Evolutionary conservation across 2,113 vertebrate species (phyloP), one percentile per base, ranked within the genome.

Genomic region (Sphaerodactylus townsendi): DNA sequence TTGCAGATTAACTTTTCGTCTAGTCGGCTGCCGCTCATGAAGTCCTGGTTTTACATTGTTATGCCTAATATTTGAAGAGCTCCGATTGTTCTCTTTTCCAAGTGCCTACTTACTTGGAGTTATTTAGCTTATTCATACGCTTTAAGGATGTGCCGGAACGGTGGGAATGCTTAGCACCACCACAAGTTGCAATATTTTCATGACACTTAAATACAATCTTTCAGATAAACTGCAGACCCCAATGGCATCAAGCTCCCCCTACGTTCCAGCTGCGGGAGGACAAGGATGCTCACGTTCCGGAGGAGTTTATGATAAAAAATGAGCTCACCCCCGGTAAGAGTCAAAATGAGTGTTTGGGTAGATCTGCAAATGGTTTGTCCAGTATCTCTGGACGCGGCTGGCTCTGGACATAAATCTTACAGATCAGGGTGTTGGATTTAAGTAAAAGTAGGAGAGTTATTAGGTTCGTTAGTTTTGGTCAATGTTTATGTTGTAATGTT

Each of bases 241-340:
- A 89, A 25, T 97, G 96, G 96, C 95, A 95, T 85, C 93, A 95
- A 66, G 84, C 88, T 2, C 71, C 89, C 10, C 94, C 95, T 7
- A 91, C 91, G 0, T 97, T 97, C 86, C 77, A 83, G 9, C 64
- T 96, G 75, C 91, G 19, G 66, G 2, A 79, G 75, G 92, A 93
- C 13, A 70, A 85, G 73, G 85, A 92, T 1, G 46, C 85, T 46
- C 86, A 93, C 0, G 17, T 80, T 71, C 78, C 86, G 53, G 89
- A 92, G 59, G 87, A 85, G 17, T 94, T 94, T 77, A 50, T 44
- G 79, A 2, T 93, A 50, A 91, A 87, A 90, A 93, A 94, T n/a
- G 88, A 93, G 10, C 84, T 88, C 39, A 90, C 93, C 2, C 82
- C 90, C 37, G 95, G 96, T 97, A 95, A 96, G 94, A 74, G 53